phyloP scores from a whole-genome alignment of 1,140 invertebrate genomes.

The Papilio polytes region DNA sequence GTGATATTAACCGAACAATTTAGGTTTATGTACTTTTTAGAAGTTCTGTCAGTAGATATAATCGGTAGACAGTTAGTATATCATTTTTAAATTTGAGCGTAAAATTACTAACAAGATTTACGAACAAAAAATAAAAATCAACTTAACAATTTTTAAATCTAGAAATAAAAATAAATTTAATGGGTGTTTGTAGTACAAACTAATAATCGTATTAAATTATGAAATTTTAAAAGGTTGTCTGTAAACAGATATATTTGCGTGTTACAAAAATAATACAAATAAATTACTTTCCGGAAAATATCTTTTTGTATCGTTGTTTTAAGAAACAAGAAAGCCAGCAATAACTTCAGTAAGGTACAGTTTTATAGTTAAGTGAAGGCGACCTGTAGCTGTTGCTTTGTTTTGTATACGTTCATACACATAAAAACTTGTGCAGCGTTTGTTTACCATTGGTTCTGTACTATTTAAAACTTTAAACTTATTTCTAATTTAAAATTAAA shows the following conservation, averaged over 20 bases:
- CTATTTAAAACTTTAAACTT: neutral
- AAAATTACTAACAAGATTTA: neutral
- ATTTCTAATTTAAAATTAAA: neutral
- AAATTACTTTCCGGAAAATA: neutral
- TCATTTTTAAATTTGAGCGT: neutral
- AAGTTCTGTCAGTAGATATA: conserved; percentile 51
- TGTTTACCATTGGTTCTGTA: neutral
- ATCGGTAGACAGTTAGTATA: conserved; percentile 60
- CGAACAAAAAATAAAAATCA: neutral
- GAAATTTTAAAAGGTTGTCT: neutral
- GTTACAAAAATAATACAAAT: neutral
- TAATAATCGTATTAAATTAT: neutral
- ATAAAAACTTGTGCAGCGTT: conserved; percentile 23
- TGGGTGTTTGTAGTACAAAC: neutral
- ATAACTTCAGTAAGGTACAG: conserved; percentile 45
- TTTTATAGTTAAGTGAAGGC: conserved; percentile 30
- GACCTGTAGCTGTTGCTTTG: conserved; percentile 40
- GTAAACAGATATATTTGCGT: neutral
- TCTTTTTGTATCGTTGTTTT: conserved; percentile 2
- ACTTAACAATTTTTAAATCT: neutral
- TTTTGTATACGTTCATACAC: conserved; percentile 30
- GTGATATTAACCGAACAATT: conserved; percentile 76
- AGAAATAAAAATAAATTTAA: neutral
- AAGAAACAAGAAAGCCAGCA: neutral
- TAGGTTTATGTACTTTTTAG: conserved; percentile 70